A percentile compares a stretch with the other conserved stretches of the same genome.
Evolutionary conservation across 2,888 invertebrate species (phyloP).

Genomic region (Beris morrisii): DNA sequence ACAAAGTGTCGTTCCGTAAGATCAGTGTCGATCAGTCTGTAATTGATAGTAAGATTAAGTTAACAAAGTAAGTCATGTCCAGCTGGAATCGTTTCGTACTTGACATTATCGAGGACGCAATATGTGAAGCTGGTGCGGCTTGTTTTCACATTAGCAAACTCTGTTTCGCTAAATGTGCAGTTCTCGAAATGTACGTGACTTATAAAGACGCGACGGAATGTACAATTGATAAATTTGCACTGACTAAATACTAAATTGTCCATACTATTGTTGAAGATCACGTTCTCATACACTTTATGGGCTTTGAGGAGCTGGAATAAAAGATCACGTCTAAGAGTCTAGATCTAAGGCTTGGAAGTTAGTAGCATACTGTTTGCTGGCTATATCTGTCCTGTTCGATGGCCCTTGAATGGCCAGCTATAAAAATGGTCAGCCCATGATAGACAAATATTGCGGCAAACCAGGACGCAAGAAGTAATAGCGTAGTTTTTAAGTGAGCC

Average conservation of each 20-base stretch:
- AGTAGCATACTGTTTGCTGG: constrained; percentile 40
- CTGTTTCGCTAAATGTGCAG: constrained; percentile 69
- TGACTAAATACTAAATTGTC: constrained; percentile 67
- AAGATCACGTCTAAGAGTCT: constrained; percentile 47
- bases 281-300: constrained; percentile 53
- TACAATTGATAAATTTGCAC: constrained; percentile 65
- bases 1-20: constrained; percentile 60
- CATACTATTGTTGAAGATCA: constrained; percentile 63
- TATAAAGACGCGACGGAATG: constrained; percentile 68
- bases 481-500: constrained; percentile 64
- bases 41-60: constrained; percentile 32
- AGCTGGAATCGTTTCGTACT: constrained; percentile 52
- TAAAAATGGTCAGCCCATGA: constrained; percentile 59
- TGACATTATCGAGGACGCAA: constrained; percentile 64
- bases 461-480: constrained; percentile 64
- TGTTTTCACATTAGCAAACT: constrained; percentile 71
- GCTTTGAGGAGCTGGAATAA: constrained; percentile 54
- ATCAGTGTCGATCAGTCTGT: constrained; percentile 64
- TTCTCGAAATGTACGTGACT: constrained; percentile 73
- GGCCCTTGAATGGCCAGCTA: constrained; percentile 60
- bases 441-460: constrained; percentile 61
- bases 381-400: constrained; percentile 57
- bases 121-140: constrained; percentile 68
- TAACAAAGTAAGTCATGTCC: no score
- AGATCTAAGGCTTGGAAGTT: background rate